Evolutionary conservation across 2,888 invertebrate genomes (phyloP).

Genomic region (Laothoe populi): DNA sequence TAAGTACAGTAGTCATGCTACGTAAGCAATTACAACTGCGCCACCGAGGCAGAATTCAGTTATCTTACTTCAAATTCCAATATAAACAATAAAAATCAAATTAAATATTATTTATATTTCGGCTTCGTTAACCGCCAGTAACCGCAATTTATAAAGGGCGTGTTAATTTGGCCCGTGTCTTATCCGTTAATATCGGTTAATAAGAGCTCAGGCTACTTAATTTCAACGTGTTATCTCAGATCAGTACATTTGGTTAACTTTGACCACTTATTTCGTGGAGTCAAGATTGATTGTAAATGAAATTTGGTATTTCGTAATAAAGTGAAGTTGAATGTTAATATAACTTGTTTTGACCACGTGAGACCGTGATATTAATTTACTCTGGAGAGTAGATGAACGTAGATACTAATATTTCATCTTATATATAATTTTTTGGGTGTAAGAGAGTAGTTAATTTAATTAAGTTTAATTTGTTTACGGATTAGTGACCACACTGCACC

Average conservation of each 20-base stretch:
- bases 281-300: conserved; percentile 11
- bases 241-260: conserved; percentile 21
- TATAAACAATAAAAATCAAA: neutral
- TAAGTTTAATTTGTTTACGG: too few relatives aligned
- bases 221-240: conserved; percentile 29
- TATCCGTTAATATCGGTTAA: conserved; percentile 21
- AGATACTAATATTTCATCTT: too few relatives aligned
- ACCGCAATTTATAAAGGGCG: conserved; percentile 17
- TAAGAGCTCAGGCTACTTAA: conserved; percentile 25
- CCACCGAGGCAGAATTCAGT: too few relatives aligned
- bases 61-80: neutral
- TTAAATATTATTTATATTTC: conserved; percentile 6
- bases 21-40: too few relatives aligned
- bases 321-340: neutral
- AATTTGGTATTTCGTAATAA: conserved; percentile 4
- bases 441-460: too few relatives aligned
- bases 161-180: conserved; percentile 12
- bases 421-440: too few relatives aligned
- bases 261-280: conserved; percentile 16
- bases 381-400: neutral
- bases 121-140: conserved; percentile 4
- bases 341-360: neutral
- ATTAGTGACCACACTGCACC: too few relatives aligned
- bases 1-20: too few relatives aligned
- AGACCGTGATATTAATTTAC: neutral